Percentiles rank a stretch among this genome's conserved stretches.
These are phyloP conservation scores for Capitulum mitella DNA, from an alignment of 2,888 invertebrate genomes.

Conservation along the genomic window DNA sequence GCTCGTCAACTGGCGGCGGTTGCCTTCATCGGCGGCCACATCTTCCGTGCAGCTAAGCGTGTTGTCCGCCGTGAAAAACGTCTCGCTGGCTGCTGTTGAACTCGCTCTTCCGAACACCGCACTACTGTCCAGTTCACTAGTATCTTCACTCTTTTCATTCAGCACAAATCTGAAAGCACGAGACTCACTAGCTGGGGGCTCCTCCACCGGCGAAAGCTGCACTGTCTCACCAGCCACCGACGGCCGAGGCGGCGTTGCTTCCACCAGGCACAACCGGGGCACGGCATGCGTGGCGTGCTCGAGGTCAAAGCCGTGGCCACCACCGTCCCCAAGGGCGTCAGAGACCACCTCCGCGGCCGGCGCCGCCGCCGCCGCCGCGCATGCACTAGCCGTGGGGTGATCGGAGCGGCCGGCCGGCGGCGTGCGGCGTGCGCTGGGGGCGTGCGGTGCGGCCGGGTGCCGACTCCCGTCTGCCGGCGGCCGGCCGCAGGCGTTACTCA, in stretches of 20 bases:
- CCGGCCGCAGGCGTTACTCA: background rate
- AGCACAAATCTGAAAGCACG: slow-evolving; percentile 14
- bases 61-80: background rate
- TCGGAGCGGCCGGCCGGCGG: too few relatives aligned
- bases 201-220: background rate
- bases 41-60: background rate
- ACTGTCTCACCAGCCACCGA: background rate
- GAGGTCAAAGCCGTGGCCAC: background rate
- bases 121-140: background rate
- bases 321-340: background rate
- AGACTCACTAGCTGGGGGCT: background rate
- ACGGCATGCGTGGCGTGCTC: background rate
- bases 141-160: background rate
- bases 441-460: background rate
- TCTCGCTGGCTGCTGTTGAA: background rate
- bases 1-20: background rate
- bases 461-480: background rate
- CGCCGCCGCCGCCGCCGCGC: too few relatives aligned
- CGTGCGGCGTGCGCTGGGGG: too few relatives aligned
- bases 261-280: background rate
- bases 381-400: too few relatives aligned
- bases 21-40: background rate
- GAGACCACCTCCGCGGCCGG: background rate
- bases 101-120: background rate
- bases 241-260: slow-evolving; percentile 1